Base-by-base conservation (phyloP, 2,113 vertebrate species). In the Antechinus stuartii region DNA sequence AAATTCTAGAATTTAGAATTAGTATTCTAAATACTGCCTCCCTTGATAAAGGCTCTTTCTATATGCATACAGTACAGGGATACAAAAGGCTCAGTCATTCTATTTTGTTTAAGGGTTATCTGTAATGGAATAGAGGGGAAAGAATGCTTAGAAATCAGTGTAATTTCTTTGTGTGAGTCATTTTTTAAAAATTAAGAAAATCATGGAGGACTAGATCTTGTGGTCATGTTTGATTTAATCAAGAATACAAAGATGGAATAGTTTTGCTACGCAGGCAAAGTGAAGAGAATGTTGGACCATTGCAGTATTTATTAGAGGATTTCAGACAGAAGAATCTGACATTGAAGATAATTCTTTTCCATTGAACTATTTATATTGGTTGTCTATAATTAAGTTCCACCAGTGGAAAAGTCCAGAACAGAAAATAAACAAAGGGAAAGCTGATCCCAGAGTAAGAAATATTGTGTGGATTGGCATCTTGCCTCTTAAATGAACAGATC, bases 341-440 rank as follows among this genome's bases (percentile, higher is more conserved):
- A 93, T 93, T 90, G 93, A 35, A 42, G 91, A 92, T 42, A 97
- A 90, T 97, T 92, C 95, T 96, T 84, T 92, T 96, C 96, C 89
- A 90, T 96, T 95, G 90, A 97, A 96, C 90, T 95, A 52, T 94
- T 95, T 92, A 96, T 46, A 92, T 46, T 92, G 91, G 57, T 49
- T 91, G 57, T 96, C 92, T 96, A 49, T 97, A 93, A 98, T 97
- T 97, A 97, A 96, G 93, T 95, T 91, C 46, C 93, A 1, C 16
- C 68, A 84, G 42, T 8, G 19, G 35, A 84, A 84, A 84, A 19
- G 68, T n/a, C 68, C n/a, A 84, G 6, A 84, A 84, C n/a, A 8
- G n/a, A n/a, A 42, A 84, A 35, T 23, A 84, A 84, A 84, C 19
- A 84, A 22, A n/a, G 14, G 19, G 14, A 76, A 76, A n/a, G 35